Evolutionary conservation across 2,797 vertebrate genomes (phyloP).

Genomic region (Melopsittacus undulatus): DNA sequence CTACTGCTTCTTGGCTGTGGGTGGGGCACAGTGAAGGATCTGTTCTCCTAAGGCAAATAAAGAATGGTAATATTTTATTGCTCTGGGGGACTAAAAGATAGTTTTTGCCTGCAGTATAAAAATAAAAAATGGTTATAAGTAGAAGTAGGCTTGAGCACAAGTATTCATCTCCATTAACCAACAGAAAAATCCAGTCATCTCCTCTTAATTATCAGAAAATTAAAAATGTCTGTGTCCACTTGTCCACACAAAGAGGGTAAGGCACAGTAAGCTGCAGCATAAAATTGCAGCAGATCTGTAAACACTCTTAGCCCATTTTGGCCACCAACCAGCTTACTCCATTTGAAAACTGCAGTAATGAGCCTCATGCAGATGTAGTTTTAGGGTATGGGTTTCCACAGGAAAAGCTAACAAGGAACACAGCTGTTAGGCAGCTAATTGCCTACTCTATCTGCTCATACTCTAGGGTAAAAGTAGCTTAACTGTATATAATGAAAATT

Average conservation of each 20-base stretch:
- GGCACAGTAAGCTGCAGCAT: not conserved
- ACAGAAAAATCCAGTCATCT: not conserved
- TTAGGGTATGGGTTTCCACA: not conserved
- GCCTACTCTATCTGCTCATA: not conserved
- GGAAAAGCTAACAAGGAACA: not conserved
- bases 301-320: not conserved
- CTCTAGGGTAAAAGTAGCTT: not conserved
- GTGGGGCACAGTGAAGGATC: not conserved
- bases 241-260: not conserved
- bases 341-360: not conserved
- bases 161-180: not conserved
- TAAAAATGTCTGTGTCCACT: not conserved
- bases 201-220: not conserved
- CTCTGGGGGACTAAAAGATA: not conserved
- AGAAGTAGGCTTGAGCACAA: not conserved
- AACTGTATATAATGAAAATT: not conserved
- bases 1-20: not conserved
- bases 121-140: not conserved
- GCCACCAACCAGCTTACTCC: not conserved
- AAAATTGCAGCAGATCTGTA: not conserved
- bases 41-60: conserved; percentile 27
- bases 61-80: conserved; percentile 13
- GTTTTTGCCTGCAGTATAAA: not conserved
- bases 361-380: not conserved
- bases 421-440: not conserved